Conservation (phyloP, 1,140 invertebrate genomes). For the Cepaea nemoralis region DNA sequence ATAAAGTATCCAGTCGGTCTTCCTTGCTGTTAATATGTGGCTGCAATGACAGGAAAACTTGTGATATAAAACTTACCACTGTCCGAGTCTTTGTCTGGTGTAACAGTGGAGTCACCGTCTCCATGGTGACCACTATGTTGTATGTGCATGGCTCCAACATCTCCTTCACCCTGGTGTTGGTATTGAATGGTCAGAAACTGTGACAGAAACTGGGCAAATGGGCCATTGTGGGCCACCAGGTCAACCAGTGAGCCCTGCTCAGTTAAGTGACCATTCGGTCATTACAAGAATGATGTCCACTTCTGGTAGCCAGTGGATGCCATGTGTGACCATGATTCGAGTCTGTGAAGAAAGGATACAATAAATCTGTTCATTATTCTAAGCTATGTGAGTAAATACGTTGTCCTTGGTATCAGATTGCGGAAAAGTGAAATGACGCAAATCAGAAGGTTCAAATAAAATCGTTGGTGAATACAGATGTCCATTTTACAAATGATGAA, state of each 20-base stretch:
- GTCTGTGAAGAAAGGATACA: too few species aligned
- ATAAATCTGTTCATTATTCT: too few species aligned
- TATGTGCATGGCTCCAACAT: not conserved
- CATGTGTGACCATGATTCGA: conserved; percentile 67
- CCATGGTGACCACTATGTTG: not conserved
- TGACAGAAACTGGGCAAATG: conserved; percentile 58
- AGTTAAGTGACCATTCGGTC: conserved; percentile 57
- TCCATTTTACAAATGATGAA: too few species aligned
- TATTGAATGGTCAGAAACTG: conserved; percentile 39
- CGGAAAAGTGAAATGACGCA: too few species aligned
- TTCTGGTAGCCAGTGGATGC: conserved; percentile 60
- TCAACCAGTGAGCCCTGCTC: conserved; percentile 67
- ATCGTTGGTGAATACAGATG: too few species aligned
- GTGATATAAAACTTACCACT: not conserved
- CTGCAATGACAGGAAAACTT: too few species aligned
- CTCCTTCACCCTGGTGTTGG: not conserved
- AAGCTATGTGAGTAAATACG: too few species aligned
- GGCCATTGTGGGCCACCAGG: conserved; percentile 48
- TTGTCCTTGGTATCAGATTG: too few species aligned
- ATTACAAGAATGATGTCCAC: conserved; percentile 67
- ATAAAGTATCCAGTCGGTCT: too few species aligned
- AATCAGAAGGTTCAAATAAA: too few species aligned
- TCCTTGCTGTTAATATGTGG: too few species aligned
- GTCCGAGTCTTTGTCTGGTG: not conserved
- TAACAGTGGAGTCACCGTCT: too few species aligned